Evolutionary conservation across 2,797 vertebrate genomes (phyloP).

Genomic region (Nasua narica): DNA sequence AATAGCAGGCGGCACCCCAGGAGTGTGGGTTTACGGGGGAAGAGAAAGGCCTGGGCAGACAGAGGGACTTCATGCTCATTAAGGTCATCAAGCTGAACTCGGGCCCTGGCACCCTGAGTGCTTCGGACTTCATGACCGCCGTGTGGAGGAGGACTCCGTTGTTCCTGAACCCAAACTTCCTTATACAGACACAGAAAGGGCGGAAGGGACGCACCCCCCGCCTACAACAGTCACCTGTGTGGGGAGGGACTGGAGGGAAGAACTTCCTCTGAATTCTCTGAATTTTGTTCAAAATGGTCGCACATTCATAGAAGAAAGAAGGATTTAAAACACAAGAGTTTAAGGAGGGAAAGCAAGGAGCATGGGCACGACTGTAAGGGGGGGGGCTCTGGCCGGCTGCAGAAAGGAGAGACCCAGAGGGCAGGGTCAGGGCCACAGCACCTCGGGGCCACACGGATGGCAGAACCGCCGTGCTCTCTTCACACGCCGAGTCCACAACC

Average conservation of each 20-base stretch:
- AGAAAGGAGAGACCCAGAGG: background rate
- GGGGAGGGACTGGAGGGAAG: rapidly evolving
- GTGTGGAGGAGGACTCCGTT: rapidly evolving
- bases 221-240: rapidly evolving
- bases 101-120: background rate
- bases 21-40: background rate
- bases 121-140: background rate
- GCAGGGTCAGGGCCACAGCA: background rate
- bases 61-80: background rate
- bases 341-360: background rate
- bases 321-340: rapidly evolving
- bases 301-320: background rate
- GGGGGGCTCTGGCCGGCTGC: too few species aligned
- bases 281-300: background rate
- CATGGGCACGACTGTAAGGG: rapidly evolving
- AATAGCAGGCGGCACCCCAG: background rate
- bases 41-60: background rate
- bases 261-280: too few species aligned
- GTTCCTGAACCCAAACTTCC: rapidly evolving
- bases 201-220: rapidly evolving
- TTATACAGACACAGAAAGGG: rapidly evolving
- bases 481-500: rapidly evolving
- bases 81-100: background rate
- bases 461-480: too few species aligned
- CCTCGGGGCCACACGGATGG: too few species aligned